phyloP scores from a whole-genome alignment of 2,888 invertebrate genomes.

The Amiota communis region DNA sequence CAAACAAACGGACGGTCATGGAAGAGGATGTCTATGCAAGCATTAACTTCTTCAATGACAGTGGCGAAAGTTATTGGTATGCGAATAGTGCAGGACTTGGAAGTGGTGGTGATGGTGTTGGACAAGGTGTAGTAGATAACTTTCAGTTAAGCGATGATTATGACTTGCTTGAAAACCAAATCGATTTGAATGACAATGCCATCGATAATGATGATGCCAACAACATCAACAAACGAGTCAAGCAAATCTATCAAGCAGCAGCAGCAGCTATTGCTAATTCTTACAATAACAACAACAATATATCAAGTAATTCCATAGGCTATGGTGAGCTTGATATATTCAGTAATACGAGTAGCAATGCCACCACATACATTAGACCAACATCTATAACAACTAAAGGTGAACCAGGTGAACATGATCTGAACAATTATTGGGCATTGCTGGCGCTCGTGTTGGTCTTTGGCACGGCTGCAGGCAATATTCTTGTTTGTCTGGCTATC shows the following conservation, averaged over 20 bases:
- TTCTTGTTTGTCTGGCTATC: conserved; percentile 94
- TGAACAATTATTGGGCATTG: conserved; percentile 89
- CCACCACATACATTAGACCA: no score
- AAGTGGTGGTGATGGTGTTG: not conserved
- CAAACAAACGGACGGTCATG: conserved; percentile 46
- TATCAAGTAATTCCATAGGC: not conserved
- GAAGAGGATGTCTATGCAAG: conserved; percentile 66
- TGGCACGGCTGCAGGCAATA: conserved; percentile 92
- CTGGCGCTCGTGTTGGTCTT: conserved; percentile 84
- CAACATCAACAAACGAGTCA: conserved; percentile 31
- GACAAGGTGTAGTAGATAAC: not conserved
- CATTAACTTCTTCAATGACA: conserved; percentile 51
- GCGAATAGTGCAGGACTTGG: conserved; percentile 41
- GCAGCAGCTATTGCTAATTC: conserved; percentile 17
- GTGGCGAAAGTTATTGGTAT: conserved; percentile 32
- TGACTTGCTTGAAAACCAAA: conserved; percentile 6
- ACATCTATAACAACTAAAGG: not conserved
- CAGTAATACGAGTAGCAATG: not conserved
- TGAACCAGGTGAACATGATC: conserved; percentile 39
- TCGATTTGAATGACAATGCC: not conserved
- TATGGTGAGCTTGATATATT: not conserved
- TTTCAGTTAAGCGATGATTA: conserved; percentile 22
- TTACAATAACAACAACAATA: conserved; percentile 49
- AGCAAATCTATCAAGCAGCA: conserved; percentile 18
- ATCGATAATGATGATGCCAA: not conserved